Evolutionary conservation across 2,888 invertebrate species (phyloP), one percentile per base, ranked within the genome.

Genomic region (Caradrina clavipalpis): DNA sequence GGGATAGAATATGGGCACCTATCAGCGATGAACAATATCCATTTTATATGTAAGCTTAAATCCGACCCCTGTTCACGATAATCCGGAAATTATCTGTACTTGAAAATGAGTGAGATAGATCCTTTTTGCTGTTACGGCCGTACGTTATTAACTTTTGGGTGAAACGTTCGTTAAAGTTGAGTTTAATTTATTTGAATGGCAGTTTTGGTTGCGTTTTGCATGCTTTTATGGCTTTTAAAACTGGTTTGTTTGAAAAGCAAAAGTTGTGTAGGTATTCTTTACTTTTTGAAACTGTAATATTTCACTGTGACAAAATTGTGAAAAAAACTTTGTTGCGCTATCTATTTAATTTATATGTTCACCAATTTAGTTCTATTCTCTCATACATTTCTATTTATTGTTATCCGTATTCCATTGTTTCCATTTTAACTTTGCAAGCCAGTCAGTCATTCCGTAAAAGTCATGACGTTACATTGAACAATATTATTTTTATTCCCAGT

Each of bases 401-500:
- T 45, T 39, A 45, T 17, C 45, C 17, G 2, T 45, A n/a, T n/a
- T n/a, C n/a, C n/a, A n/a, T n/a, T n/a, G n/a, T n/a, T n/a, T n/a
- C n/a, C n/a, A n/a, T 5, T 45, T 45, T 45, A 5, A 17, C 45
- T 1, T 45, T 45, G 17, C 1, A 2, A 45, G 17, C 11, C 4
- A 17, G 15, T 42, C 15, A 15, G 15, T 45, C 5, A 17, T 17
- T 17, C 1, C 17, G 1, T 11, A 2, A 42, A 10, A 45, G 45
- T 17, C 1, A 42, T 26, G 3, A 45, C 45, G 45, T 42, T 15
- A 4, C 42, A 42, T 11, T n/a, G 6, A 26, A 17, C 31, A 22
- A 11, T 0, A 10, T 49, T 62, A 47, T 66, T 71, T 66, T 0
- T 1, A 22, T 69, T 21, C 22, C 0, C 88, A 94, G 94, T 93